These are phyloP conservation scores for Hippasteria phrygiana DNA, from an alignment of 53 echinoderm and acorn worm species.

Conservation along the genomic window DNA sequence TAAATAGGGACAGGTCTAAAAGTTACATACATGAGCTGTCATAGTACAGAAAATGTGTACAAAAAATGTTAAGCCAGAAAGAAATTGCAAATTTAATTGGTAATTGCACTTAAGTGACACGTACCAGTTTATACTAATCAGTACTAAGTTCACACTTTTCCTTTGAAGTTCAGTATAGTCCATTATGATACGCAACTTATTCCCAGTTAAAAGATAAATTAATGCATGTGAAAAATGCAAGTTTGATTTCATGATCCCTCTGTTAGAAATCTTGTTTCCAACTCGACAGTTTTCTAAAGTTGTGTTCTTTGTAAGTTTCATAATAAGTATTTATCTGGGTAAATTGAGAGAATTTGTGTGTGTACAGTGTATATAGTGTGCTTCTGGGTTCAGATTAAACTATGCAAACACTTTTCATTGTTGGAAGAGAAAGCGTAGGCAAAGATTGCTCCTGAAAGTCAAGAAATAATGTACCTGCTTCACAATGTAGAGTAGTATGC, in stretches of 20 bases:
- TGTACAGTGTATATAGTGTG: constrained; percentile 62
- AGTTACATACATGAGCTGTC: too few species aligned
- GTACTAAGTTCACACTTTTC: too few species aligned
- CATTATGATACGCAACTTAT: not conserved
- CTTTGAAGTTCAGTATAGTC: too few species aligned
- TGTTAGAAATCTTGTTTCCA: not conserved
- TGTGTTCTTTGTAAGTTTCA: constrained; percentile 29
- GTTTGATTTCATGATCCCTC: not conserved
- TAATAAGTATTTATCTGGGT: constrained; percentile 15
- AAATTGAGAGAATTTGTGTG: constrained; percentile 9
- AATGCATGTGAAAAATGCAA: constrained; percentile 14
- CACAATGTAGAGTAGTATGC: too few species aligned
- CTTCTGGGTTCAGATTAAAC: constrained; percentile 25
- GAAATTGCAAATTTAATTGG: too few species aligned
- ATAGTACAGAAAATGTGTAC: too few species aligned
- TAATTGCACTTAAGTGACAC: too few species aligned
- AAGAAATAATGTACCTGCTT: too few species aligned
- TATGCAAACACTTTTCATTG: constrained; percentile 51
- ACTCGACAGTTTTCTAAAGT: not conserved
- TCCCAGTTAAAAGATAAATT: not conserved
- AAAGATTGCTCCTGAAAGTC: too few species aligned
- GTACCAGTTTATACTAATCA: too few species aligned
- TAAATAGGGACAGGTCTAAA: too few species aligned
- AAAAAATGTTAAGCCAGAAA: too few species aligned
- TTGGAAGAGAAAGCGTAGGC: not conserved